Conservation (phyloP, 2,113 vertebrate species). For the Tachuris rubrigastra region DNA sequence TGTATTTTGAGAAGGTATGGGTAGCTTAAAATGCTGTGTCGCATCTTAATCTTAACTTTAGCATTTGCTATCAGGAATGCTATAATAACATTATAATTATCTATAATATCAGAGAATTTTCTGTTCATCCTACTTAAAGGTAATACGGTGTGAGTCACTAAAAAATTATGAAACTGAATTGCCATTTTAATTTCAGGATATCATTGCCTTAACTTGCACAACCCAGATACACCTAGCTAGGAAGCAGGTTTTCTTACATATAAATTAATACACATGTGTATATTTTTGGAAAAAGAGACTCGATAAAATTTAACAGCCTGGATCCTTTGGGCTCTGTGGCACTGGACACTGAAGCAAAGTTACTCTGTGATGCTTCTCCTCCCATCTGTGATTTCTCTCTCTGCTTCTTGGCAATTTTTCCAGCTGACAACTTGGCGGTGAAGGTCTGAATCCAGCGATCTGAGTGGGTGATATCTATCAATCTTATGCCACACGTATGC, state of each 20-base stretch:
- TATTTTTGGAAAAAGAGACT: not conserved
- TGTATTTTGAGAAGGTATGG: conserved; percentile 50
- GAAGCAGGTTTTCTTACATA: not conserved
- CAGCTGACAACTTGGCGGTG: not conserved
- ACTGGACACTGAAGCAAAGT: not conserved
- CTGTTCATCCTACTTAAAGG: conserved; percentile 66
- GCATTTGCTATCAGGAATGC: conserved; percentile 50
- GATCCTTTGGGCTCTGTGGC: not conserved
- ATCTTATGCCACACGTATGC: conserved; percentile 63
- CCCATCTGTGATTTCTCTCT: conserved; percentile 27
- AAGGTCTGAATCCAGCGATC: conserved; percentile 68
- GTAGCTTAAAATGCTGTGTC: conserved; percentile 28
- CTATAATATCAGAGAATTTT: conserved; percentile 68
- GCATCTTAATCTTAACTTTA: conserved; percentile 52
- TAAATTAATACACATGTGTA: not conserved
- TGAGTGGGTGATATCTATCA: conserved; percentile 74
- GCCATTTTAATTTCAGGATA: conserved; percentile 61
- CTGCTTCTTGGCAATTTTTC: conserved; percentile 27
- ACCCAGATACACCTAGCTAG: conserved; percentile 24
- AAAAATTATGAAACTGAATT: conserved; percentile 70
- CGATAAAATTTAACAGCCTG: not conserved
- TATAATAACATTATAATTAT: conserved; percentile 71
- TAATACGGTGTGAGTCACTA: conserved; percentile 69
- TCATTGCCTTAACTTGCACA: conserved; percentile 46
- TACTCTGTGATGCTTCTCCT: not conserved